Evolutionary conservation across 2,888 invertebrate genomes (phyloP), one percentile per base, ranked within the genome.

Genomic region (Mythimna lalbum): DNA sequence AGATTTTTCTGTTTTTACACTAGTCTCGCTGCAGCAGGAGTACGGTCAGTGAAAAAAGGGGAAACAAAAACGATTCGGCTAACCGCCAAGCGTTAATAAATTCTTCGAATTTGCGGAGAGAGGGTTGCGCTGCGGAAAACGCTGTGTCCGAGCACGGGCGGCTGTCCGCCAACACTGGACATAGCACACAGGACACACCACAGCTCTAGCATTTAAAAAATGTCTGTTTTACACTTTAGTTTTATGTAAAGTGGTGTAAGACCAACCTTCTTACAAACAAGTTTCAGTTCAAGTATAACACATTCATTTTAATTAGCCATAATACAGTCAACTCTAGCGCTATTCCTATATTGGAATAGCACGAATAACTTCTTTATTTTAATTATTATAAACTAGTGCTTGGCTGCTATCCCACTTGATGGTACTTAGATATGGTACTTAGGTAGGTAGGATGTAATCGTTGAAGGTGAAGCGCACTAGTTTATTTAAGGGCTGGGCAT

Each of bases 31-130:
- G 90, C 90, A 90, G 90, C 91, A 90, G 87, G 88, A 90, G 87
- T 86, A 84, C 86, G 89, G 90, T 88, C 90, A 89, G 87, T 86
- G 86, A 87, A 91, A 93, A 93, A 94, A 91, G 86, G 88, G 82
- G 77, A 86, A 90, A 90, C 90, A 92, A 94, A 93, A 94, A 92
- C 90, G 81, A 86, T 91, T 90, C 93, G 92, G 93, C 92, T 92
- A 91, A 94, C 94, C 95, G 92, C 94, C 92, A 92, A 94, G 91
- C 93, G 93, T 93, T 94, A 94, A 94, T 95, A 94, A 95, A 94
- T 95, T 94, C 93, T 92, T 93, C 87, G 92, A 92, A 93, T 93
- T 93, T 93, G 91, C 89, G 85, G 90, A 87, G 86, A 87, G 87
- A 87, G 81, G 86, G 87, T 86, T 87, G 87, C 86, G 87, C 87